phyloP scores from a whole-genome alignment of 2,113 vertebrate species.

The Herpailurus yagouaroundi region DNA sequence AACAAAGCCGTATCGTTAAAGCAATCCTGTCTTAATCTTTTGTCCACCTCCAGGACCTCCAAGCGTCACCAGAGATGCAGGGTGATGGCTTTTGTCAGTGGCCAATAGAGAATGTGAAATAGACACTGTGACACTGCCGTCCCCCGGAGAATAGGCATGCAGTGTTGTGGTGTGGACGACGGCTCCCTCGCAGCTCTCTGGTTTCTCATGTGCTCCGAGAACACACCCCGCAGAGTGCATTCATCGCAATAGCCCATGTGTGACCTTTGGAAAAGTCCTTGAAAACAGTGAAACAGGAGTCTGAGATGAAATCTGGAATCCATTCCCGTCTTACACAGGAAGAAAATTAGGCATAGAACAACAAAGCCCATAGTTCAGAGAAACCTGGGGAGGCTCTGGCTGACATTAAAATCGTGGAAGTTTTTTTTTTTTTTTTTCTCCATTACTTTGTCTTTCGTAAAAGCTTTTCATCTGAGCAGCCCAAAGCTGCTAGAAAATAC shows the following conservation, averaged over 20 bases:
- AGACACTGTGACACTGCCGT: neutral
- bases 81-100: conserved; percentile 5
- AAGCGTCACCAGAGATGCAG: conserved; percentile 25
- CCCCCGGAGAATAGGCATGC: neutral
- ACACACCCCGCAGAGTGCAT: neutral
- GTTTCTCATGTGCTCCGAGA: neutral
- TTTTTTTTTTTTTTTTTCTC: neutral
- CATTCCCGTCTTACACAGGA: conserved; percentile 78
- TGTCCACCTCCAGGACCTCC: conserved; percentile 10
- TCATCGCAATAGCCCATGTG: conserved; percentile 72
- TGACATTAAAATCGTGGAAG: conserved; percentile 63
- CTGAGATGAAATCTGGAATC: conserved; percentile 79
- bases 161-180: neutral
- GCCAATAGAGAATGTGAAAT: neutral
- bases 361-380: conserved; percentile 73
- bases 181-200: conserved; percentile 45
- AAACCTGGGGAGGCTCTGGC: conserved; percentile 73
- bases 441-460: conserved; percentile 53
- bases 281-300: conserved; percentile 80
- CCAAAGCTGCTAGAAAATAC: conserved; percentile 57
- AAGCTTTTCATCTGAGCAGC: conserved; percentile 63
- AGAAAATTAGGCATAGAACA: conserved; percentile 79
- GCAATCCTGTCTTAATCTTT: neutral
- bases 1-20: neutral
- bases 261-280: conserved; percentile 73